These are phyloP conservation scores for Chionodraco myersi DNA, from an alignment of 2,113 vertebrate genomes.

Conservation along the genomic window DNA sequence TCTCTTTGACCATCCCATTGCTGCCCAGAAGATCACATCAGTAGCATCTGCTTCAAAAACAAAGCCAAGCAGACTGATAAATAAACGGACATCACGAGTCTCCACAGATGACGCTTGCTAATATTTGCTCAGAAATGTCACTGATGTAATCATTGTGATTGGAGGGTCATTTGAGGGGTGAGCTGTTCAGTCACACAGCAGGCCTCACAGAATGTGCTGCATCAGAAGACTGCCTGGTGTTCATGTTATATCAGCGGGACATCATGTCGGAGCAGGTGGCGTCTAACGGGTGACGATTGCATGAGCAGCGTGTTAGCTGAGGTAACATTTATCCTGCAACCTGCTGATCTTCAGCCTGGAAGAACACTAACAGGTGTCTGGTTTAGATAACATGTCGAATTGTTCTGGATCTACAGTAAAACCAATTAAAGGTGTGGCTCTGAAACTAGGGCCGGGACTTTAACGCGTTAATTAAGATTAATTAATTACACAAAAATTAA, in stretches of 20 bases:
- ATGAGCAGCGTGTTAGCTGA: conserved; percentile 26
- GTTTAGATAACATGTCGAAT: conserved; percentile 16
- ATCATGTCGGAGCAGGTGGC: conserved; percentile 60
- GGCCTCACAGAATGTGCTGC: conserved; percentile 27
- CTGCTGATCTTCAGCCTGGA: conserved; percentile 37
- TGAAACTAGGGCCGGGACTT: neutral
- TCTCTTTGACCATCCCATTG: neutral
- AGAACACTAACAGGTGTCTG: conserved; percentile 3
- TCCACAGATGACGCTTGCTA: conserved; percentile 16
- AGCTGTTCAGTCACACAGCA: conserved; percentile 34
- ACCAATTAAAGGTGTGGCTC: neutral
- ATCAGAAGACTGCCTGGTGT: conserved; percentile 28
- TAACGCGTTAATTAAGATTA: too few species aligned
- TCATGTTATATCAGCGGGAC: conserved; percentile 34
- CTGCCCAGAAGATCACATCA: conserved; percentile 13
- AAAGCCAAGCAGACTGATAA: conserved; percentile 19
- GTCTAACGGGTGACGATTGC: conserved; percentile 37
- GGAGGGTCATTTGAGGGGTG: conserved; percentile 17
- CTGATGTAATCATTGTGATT: conserved; percentile 35
- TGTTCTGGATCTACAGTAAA: neutral
- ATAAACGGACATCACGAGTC: conserved; percentile 20
- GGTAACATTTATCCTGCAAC: conserved; percentile 30
- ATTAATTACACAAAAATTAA: too few species aligned
- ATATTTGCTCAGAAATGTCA: conserved; percentile 47
- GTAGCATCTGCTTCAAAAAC: neutral